Conservation (phyloP, 2,888 invertebrate species). For the Ceramica pisi region DNA sequence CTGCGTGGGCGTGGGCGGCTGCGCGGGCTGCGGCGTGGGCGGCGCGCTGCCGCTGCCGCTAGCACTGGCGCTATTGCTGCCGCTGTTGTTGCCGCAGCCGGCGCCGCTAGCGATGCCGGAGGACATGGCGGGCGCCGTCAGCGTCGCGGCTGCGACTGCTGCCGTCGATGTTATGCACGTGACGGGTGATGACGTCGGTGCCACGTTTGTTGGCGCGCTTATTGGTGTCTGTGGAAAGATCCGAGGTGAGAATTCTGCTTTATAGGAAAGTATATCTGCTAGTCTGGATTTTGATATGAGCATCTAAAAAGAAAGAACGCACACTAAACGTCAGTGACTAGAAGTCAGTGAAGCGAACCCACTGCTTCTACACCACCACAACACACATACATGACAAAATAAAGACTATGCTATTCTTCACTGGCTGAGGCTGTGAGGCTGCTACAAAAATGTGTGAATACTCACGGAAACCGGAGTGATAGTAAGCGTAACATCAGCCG, state of each 20-base stretch:
- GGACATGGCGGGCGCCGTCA: slow-evolving; percentile 52
- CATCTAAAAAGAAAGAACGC: too few relatives aligned
- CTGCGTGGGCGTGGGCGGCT: slow-evolving; percentile 81
- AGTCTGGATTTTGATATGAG: too few relatives aligned
- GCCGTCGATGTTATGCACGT: slow-evolving; percentile 62
- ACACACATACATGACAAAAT: too few relatives aligned
- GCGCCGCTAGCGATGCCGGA: slow-evolving; percentile 24
- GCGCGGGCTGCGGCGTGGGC: slow-evolving; percentile 81
- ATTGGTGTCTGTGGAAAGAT: slow-evolving; percentile 37
- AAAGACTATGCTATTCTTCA: too few relatives aligned
- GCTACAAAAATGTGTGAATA: not conserved
- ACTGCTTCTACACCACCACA: too few relatives aligned
- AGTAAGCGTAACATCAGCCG: slow-evolving; percentile 59
- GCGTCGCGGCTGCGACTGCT: slow-evolving; percentile 46
- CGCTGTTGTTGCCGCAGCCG: slow-evolving; percentile 18
- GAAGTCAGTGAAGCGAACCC: too few relatives aligned
- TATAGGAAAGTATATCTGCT: not conserved
- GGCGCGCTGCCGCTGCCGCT: slow-evolving; percentile 71
- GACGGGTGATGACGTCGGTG: slow-evolving; percentile 48
- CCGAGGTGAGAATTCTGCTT: not conserved
- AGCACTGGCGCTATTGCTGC: slow-evolving; percentile 27
- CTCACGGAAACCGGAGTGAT: slow-evolving; percentile 70
- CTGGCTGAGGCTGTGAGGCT: too few relatives aligned
- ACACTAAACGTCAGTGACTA: too few relatives aligned
- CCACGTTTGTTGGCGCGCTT: slow-evolving; percentile 36